These are phyloP conservation scores for Chromobotia macracanthus DNA, from an alignment of 2,797 vertebrate species.

Conservation along the genomic window DNA sequence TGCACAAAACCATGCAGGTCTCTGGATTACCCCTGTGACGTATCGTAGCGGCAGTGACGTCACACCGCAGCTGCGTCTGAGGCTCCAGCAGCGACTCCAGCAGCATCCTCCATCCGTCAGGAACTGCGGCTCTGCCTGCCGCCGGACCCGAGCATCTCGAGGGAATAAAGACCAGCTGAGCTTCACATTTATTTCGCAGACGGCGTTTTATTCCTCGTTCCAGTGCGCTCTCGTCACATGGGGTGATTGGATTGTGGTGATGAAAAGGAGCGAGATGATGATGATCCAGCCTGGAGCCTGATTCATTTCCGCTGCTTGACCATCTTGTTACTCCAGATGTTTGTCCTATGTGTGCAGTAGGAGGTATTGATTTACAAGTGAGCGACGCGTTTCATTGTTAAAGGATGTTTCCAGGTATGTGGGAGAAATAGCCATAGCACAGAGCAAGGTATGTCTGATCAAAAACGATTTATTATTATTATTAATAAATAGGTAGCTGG, in stretches of 20 bases:
- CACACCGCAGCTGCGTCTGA: slow-evolving; percentile 79
- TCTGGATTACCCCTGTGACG: not conserved
- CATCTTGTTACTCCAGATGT: slow-evolving; percentile 88
- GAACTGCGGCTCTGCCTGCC: slow-evolving; percentile 74
- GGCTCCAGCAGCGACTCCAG: slow-evolving; percentile 71
- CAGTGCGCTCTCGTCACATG: slow-evolving; percentile 63
- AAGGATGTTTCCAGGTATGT: slow-evolving; percentile 89
- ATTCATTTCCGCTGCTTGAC: slow-evolving; percentile 77
- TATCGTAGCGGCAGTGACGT: slow-evolving; percentile 84
- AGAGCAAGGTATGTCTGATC: slow-evolving; percentile 90
- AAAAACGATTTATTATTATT: slow-evolving; percentile 38
- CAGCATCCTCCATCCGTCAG: slow-evolving; percentile 79
- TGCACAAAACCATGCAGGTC: not conserved
- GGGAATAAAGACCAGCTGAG: slow-evolving; percentile 63
- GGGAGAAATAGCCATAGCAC: slow-evolving; percentile 96
- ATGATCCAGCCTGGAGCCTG: slow-evolving; percentile 77
- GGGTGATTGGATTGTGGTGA: slow-evolving; percentile 67
- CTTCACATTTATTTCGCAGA: slow-evolving; percentile 69
- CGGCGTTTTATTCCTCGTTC: slow-evolving; percentile 63
- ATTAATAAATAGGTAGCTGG: not conserved
- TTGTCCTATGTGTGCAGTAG: slow-evolving; percentile 85
- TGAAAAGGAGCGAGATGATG: slow-evolving; percentile 74
- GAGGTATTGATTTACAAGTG: slow-evolving; percentile 86
- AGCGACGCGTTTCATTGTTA: slow-evolving; percentile 80
- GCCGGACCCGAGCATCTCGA: slow-evolving; percentile 70